phyloP scores from a whole-genome alignment of 2,888 invertebrate genomes.

The Tiliacea citrago region DNA sequence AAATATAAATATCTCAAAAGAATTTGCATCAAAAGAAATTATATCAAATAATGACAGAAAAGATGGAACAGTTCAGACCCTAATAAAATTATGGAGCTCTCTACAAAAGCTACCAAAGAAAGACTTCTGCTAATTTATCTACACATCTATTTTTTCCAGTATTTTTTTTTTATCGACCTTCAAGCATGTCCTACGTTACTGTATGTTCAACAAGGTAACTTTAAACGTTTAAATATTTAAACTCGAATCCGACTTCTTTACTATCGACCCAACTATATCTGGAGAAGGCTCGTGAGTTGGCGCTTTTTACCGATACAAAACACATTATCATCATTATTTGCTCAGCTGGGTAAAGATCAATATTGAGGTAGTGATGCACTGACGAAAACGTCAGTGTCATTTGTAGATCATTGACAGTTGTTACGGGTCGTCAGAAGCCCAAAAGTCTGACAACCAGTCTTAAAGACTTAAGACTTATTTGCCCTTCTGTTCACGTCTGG shows the following conservation, averaged over 20 bases:
- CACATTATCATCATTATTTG: conserved; percentile 17
- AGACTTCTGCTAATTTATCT: no score
- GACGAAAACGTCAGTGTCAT: no score
- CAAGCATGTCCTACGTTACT: background rate
- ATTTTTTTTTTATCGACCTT: background rate
- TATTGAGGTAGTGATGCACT: background rate
- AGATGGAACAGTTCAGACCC: background rate
- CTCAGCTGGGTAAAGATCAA: conserved; percentile 25
- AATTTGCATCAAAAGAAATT: background rate
- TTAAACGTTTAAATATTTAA: conserved; percentile 27
- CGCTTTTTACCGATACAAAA: conserved; percentile 10
- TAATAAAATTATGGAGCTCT: background rate
- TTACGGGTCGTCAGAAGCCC: no score
- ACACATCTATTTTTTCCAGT: no score
- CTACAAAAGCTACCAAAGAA: background rate
- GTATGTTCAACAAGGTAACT: conserved; percentile 25
- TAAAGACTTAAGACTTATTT: no score
- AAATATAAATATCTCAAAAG: background rate
- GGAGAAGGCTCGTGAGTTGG: background rate
- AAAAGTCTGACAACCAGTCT: no score
- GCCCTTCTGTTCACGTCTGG: no score
- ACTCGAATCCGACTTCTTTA: background rate
- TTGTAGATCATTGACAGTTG: no score
- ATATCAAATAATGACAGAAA: background rate
- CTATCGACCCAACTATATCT: conserved; percentile 15